Evolutionary conservation across 2,113 vertebrate genomes (phyloP).

Genomic region (Podocnemis expansa): DNA sequence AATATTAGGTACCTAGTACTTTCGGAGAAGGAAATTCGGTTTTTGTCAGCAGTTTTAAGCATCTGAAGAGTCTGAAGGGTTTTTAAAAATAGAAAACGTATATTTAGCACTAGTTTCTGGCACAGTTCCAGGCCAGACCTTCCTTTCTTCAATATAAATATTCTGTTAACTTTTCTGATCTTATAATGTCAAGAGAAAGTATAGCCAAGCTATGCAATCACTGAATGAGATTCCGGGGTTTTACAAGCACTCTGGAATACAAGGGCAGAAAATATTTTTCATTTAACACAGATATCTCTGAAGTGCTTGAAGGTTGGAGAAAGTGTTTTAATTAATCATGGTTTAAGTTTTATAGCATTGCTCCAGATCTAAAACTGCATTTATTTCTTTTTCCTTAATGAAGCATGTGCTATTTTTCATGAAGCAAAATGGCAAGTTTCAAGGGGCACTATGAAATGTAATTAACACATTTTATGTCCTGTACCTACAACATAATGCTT

Average conservation of each 20-base stretch:
- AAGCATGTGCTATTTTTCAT: background rate
- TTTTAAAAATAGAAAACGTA: background rate
- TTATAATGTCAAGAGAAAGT: background rate
- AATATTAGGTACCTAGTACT: background rate
- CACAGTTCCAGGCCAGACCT: background rate
- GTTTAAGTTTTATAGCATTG: background rate
- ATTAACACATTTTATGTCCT: background rate
- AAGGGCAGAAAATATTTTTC: background rate
- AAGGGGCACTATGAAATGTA: background rate
- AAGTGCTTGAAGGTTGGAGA: background rate
- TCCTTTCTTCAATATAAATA: background rate
- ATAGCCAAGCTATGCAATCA: background rate
- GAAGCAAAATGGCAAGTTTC: background rate
- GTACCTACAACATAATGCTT: background rate
- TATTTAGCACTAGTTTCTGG: background rate
- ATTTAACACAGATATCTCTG: background rate
- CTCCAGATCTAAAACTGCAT: background rate
- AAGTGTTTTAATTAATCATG: background rate
- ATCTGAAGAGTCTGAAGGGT: background rate
- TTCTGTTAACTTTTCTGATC: background rate
- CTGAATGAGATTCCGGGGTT: background rate
- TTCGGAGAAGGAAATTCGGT: background rate
- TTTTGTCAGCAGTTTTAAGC: background rate
- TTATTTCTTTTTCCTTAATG: background rate
- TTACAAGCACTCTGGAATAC: background rate